Evolutionary conservation across 2,113 vertebrate genomes (phyloP).

Genomic region (Alexandromys fortis): DNA sequence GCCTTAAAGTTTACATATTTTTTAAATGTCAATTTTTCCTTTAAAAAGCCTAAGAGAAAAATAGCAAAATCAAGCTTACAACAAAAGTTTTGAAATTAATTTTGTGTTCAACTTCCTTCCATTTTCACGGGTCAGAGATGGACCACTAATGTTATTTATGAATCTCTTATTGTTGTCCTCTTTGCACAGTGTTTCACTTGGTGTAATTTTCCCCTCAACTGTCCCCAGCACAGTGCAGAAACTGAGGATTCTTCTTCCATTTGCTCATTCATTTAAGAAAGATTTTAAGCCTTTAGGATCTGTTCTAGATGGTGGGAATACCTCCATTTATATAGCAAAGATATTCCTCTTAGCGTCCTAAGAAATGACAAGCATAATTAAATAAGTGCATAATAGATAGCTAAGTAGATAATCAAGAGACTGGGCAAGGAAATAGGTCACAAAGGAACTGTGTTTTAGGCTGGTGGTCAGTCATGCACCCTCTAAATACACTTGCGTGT

Average conservation of each 20-base stretch:
- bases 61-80: neutral
- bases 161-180: neutral
- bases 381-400: neutral
- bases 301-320: neutral
- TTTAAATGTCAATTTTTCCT: neutral
- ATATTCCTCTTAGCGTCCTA: neutral
- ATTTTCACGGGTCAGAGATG: neutral
- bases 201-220: neutral
- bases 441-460: neutral
- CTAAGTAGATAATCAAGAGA: neutral
- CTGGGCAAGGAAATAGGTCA: neutral
- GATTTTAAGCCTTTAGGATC: neutral
- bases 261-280: neutral
- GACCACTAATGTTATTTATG: neutral
- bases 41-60: neutral
- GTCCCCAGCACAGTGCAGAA: neutral
- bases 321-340: neutral
- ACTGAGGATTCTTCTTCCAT: neutral
- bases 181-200: neutral
- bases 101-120: slow-evolving; percentile 16
- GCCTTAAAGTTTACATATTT: neutral
- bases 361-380: neutral
- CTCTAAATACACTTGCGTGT: neutral
- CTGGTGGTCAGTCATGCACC: neutral
- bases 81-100: neutral